Evolutionary conservation across 2,888 invertebrate genomes (phyloP), one percentile per base, ranked within the genome.

Genomic region (Pseudeuparius sepicola): DNA sequence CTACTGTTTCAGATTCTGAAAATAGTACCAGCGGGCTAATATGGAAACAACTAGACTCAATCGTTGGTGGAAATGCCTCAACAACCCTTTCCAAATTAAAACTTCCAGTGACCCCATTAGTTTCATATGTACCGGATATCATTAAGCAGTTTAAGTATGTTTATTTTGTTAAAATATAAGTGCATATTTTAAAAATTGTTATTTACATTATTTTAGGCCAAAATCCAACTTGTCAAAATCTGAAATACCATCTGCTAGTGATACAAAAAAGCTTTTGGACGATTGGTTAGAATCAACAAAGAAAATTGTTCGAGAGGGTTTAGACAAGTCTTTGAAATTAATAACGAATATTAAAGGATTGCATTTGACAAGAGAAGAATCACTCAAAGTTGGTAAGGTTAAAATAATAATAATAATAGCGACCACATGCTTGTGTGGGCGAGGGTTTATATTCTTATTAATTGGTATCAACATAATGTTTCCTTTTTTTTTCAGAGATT

Each of bases 291-390:
- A 64, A 0, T 73, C 74, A 62, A 75, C 81, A 9, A 51, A 56
- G 16, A 64, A 71, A 41, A 64, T 67, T 2, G 70, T 74, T 37
- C 65, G 70, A 13, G 61, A 59, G 0, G 71, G 73, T 10, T 67
- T 78, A 24, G 66, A 75, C 1, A 70, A 71, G 44, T 64, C 69
- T 1, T 60, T 85, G 5, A 65, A 76, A 40, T 67, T 81, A 31
- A 70, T 85, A 3, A 71, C 75, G 3, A 75, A 75, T 30, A 70
- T 84, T 33, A 78, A 76, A 56, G 75, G 76, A 1, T 63, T 86
- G 40, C 78, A 82, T 47, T 75, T 78, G 37, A 77, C 84, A 34
- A 66, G 83, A 32, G 75, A 77, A 47, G 78, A 80, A 48, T 75
- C 79, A 0, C 67, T 74, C 32, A 70, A 71, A 54, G 67, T 76